phyloP scores from a whole-genome alignment of 1,140 invertebrate species.

The Rhizoglyphus robini region DNA sequence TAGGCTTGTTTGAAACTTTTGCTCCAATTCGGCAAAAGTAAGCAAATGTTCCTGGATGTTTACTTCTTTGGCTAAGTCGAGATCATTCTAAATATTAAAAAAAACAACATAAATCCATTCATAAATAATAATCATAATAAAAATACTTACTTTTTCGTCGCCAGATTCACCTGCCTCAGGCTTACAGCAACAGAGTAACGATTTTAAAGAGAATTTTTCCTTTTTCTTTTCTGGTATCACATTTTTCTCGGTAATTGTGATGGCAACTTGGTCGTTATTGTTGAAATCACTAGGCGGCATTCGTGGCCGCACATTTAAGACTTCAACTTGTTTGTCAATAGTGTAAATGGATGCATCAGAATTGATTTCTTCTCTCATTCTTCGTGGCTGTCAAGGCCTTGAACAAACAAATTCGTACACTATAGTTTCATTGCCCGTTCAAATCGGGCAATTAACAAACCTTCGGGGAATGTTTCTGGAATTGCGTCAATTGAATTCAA shows the following conservation, averaged over 20 bases:
- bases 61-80: conserved; percentile 11
- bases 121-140: background rate
- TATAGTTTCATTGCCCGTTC: too few relatives aligned
- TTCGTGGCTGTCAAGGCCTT: too few relatives aligned
- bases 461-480: too few relatives aligned
- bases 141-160: background rate
- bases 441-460: too few relatives aligned
- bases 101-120: background rate
- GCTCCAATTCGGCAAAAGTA: background rate
- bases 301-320: too few relatives aligned
- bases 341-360: too few relatives aligned
- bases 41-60: conserved; percentile 6
- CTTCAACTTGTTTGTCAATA: too few relatives aligned
- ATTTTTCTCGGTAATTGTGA: background rate
- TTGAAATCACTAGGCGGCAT: too few relatives aligned
- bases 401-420: too few relatives aligned
- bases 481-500: too few relatives aligned
- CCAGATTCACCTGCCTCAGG: background rate
- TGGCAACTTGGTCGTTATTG: background rate
- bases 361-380: too few relatives aligned
- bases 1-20: conserved; percentile 18
- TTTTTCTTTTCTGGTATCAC: background rate
- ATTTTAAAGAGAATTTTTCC: background rate
- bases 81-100: background rate
- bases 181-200: background rate